phyloP scores from a whole-genome alignment of 1,140 invertebrate species.

The Melipona quadrifasciata region DNA sequence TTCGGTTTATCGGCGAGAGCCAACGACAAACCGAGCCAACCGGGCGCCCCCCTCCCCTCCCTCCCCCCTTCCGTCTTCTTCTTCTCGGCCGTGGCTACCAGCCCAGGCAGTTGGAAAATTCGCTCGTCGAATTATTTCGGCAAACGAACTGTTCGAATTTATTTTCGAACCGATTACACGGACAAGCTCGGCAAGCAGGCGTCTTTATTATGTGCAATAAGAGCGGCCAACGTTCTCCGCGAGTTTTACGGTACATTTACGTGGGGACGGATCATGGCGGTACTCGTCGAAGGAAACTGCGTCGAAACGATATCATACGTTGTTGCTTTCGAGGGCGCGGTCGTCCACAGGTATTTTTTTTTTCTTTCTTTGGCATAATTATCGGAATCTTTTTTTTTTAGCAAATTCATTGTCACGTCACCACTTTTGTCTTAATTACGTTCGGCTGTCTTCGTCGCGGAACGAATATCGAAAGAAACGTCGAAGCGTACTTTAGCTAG shows the following conservation, averaged over 20 bases:
- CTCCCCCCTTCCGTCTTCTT: no score
- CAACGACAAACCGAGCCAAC: background rate
- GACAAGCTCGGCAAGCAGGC: background rate
- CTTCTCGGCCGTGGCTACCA: background rate
- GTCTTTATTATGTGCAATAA: constrained; percentile 11
- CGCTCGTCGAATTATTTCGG: constrained; percentile 20
- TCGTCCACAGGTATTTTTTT: no score
- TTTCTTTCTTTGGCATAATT: no score
- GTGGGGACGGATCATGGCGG: background rate
- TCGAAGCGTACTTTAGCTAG: no score
- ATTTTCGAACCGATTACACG: background rate
- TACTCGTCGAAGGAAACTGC: background rate
- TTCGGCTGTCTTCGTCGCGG: no score
- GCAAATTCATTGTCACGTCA: no score
- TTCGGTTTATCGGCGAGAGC: constrained; percentile 14
- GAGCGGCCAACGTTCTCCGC: background rate
- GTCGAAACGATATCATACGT: no score
- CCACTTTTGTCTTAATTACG: no score
- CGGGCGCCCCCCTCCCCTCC: no score
- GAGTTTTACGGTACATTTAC: background rate
- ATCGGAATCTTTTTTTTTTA: no score
- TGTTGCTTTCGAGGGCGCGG: no score
- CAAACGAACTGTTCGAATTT: background rate
- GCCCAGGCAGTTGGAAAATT: background rate
- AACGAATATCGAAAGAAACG: no score